These are phyloP conservation scores for Trachemys scripta DNA, from an alignment of 2,113 vertebrate species.

Conservation along the genomic window DNA sequence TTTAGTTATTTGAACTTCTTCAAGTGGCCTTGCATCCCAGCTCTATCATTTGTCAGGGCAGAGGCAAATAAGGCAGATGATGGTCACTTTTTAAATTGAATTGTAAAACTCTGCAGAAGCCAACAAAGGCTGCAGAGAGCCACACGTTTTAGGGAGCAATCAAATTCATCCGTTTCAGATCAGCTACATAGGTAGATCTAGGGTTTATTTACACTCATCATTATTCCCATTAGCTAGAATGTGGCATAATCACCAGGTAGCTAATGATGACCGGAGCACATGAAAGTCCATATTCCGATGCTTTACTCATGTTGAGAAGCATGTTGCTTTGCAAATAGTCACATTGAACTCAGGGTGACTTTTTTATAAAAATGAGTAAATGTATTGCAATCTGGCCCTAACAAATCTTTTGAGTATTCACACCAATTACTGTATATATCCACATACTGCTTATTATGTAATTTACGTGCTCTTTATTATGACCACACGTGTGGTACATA, in stretches of 20 bases:
- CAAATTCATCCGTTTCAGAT: accelerated
- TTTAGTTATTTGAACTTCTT: constrained; percentile 69
- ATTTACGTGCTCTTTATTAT: accelerated
- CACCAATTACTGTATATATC: not conserved
- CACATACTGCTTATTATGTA: not conserved
- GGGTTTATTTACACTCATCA: not conserved
- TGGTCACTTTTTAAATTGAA: not conserved
- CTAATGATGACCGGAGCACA: accelerated
- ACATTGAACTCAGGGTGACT: not conserved
- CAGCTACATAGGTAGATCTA: not conserved
- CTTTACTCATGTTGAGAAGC: not conserved
- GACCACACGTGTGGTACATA: not conserved
- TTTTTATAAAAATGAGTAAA: not conserved
- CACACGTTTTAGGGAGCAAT: accelerated
- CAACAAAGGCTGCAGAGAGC: not conserved
- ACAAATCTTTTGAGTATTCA: not conserved
- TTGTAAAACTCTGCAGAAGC: not conserved
- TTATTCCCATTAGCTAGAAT: not conserved
- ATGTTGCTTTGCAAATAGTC: not conserved
- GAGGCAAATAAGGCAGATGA: constrained; percentile 12
- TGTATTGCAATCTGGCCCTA: not conserved
- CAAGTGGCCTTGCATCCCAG: constrained; percentile 32
- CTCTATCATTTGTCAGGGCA: not conserved
- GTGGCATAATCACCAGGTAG: not conserved
- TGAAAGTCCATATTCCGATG: accelerated